phyloP scores from a whole-genome alignment of 2,113 vertebrate genomes.

The Ardeotis arabs region DNA sequence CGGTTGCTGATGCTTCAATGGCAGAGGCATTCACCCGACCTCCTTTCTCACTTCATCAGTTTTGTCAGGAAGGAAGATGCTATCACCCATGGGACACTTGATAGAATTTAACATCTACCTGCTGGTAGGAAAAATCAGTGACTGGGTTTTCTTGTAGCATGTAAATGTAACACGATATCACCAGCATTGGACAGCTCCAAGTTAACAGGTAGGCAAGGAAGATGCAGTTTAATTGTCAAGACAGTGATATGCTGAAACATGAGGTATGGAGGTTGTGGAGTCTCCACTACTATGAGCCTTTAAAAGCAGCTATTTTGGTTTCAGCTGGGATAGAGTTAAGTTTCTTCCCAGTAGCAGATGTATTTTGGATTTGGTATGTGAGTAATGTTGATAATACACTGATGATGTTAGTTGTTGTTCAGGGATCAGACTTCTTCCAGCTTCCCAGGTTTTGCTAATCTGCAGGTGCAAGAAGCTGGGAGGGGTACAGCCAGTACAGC shows the following conservation, averaged over 20 bases:
- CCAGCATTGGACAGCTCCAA: background rate
- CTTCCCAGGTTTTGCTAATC: too few relatives aligned
- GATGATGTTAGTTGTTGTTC: too few relatives aligned
- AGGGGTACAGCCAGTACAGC: too few relatives aligned
- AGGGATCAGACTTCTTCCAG: too few relatives aligned
- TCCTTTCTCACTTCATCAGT: background rate
- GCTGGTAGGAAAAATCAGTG: background rate
- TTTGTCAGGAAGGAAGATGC: background rate
- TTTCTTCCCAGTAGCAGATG: too few relatives aligned
- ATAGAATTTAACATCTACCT: background rate
- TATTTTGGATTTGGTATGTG: too few relatives aligned
- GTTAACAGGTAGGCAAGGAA: background rate
- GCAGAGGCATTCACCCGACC: background rate
- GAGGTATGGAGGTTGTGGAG: background rate
- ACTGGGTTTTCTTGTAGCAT: background rate
- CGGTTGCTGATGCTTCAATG: background rate
- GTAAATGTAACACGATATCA: background rate
- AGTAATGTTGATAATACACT: too few relatives aligned
- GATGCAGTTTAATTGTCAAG: background rate
- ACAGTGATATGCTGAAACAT: background rate
- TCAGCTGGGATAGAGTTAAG: too few relatives aligned
- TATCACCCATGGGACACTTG: background rate
- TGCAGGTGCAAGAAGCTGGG: too few relatives aligned
- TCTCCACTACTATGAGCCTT: background rate
- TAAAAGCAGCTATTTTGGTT: background rate